Evolutionary conservation across 2,797 vertebrate genomes (phyloP), one percentile per base, ranked within the genome.

Genomic region (Sus cebifrons): DNA sequence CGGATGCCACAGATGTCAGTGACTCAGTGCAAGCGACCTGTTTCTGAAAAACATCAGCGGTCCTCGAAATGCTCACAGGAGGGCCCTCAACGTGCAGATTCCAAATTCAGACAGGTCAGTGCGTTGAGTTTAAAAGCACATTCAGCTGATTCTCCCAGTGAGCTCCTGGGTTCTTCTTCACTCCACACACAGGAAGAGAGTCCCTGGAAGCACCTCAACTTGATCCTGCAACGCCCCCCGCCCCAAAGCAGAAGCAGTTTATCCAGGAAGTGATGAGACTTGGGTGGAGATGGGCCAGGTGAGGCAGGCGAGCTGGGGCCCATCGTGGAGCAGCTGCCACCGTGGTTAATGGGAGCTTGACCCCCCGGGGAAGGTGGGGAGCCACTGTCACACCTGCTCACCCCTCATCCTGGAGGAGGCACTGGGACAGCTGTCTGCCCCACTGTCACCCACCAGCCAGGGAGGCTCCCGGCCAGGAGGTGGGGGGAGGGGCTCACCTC

Each of bases 321-420:
- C 2, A 1, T 0, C 15, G 1, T 20, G 40, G 4, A 32, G 58
- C 4, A 2, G 2, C 3, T 0, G 13, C 17, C 36, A 3, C 18
- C 0, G 29, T 6, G 16, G 44, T 5, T 13, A 56, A 9, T 0
- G 0, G 58, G 18, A 9, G 36, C 15, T 58, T 36, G 17, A 27
- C 3, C 25, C 12, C 15, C 11, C 6, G 14, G 2, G 21, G 54
- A 71, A 29, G 10, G 1, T 3, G 25, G 49, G 29, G 23, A 15
- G 27, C 25, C 12, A 0, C 78, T 0, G 29, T 23, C 75, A 54
- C 36, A 36, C 20, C 20, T 3, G 0, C 6, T 13, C 56, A 3
- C 49, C 56, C 12, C n/a, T 4, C 27, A 13, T 16, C 64, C 58
- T 23, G 9, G 74, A 40, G 32, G 9, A 49, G 3, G n/a, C 1